These are phyloP conservation scores for Epinotia nisella DNA, from an alignment of 2,888 invertebrate species.

Conservation along the genomic window DNA sequence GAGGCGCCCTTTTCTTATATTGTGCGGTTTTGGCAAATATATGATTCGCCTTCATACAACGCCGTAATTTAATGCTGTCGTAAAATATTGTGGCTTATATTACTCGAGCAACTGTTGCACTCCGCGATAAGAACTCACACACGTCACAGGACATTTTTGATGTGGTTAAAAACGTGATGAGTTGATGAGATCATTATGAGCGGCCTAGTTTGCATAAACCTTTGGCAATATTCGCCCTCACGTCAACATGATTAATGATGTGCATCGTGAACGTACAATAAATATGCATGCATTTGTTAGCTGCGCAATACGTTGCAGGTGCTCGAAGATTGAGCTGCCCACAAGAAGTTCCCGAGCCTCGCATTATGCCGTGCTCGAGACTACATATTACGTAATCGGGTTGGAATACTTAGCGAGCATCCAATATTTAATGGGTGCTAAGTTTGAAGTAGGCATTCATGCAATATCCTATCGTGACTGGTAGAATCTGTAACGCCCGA, in stretches of 20 bases:
- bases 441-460: conserved; percentile 49
- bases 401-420: conserved; percentile 38
- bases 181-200: conserved; percentile 73
- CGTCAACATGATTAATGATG: conserved; percentile 70
- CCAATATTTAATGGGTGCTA: conserved; percentile 42
- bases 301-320: conserved; percentile 61
- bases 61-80: conserved; percentile 68
- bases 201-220: conserved; percentile 64
- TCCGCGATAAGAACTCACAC: conserved; percentile 35
- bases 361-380: conserved; percentile 22
- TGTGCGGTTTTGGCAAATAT: conserved; percentile 55
- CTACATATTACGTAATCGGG: conserved; percentile 34
- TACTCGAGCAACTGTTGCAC: conserved; percentile 67
- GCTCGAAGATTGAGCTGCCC: conserved; percentile 23
- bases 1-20: conserved; percentile 56
- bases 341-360: conserved; percentile 17
- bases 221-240: conserved; percentile 70
- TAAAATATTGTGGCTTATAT: conserved; percentile 69
- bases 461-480: conserved; percentile 49
- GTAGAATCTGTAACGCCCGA: conserved; percentile 44
- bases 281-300: conserved; percentile 45
- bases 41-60: conserved; percentile 60
- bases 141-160: conserved; percentile 62
- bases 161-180: conserved; percentile 72
- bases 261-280: conserved; percentile 49